These are phyloP conservation scores for Oceanites oceanicus DNA, from an alignment of 2,113 vertebrate species.

Conservation along the genomic window DNA sequence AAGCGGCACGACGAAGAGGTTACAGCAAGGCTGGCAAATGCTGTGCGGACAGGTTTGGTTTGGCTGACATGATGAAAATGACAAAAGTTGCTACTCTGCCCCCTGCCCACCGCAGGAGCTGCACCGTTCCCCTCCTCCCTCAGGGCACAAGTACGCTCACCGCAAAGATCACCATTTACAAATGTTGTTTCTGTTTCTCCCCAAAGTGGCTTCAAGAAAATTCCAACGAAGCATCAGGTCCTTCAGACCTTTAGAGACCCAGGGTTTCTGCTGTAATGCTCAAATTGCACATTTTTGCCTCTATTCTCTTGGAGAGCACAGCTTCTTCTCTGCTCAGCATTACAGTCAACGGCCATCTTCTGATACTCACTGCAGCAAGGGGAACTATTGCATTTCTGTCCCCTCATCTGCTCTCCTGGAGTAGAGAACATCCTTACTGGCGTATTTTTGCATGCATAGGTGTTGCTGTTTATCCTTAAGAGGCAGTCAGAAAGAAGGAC, in stretches of 20 bases:
- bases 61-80: background rate
- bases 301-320: background rate
- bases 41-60: background rate
- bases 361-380: background rate
- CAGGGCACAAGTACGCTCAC: background rate
- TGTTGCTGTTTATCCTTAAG: background rate
- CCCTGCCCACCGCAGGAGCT: background rate
- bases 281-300: background rate
- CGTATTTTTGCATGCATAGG: accelerated
- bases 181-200: background rate
- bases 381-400: background rate
- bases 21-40: background rate
- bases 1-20: background rate
- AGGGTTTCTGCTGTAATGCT: background rate
- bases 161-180: background rate
- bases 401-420: background rate
- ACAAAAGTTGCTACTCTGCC: background rate
- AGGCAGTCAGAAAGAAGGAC: too few species aligned
- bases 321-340: background rate
- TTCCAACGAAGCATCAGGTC: background rate
- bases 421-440: background rate
- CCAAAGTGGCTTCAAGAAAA: background rate
- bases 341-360: background rate
- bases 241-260: background rate
- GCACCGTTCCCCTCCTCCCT: background rate